phyloP scores from a whole-genome alignment of 2,113 vertebrate species.

The Sphaerodactylus townsendi region DNA sequence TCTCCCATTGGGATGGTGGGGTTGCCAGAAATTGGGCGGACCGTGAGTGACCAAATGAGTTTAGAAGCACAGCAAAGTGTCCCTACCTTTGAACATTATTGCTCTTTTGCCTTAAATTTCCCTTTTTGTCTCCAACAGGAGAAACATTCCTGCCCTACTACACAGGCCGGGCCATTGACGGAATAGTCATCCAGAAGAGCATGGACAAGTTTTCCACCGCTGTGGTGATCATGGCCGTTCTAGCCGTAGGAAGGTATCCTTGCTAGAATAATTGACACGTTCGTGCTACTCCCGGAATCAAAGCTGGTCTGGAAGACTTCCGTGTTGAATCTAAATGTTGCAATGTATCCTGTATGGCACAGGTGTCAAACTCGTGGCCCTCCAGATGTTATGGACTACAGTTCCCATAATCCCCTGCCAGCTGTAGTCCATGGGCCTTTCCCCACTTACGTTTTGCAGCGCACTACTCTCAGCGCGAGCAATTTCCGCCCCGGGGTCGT shows the following conservation, averaged over 20 bases:
- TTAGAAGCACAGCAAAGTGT: neutral
- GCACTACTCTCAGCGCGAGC: too few species aligned
- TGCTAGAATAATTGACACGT: neutral
- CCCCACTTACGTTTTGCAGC: too few species aligned
- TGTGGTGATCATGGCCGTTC: slow-evolving; percentile 73
- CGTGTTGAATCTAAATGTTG: neutral
- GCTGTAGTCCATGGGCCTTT: too few species aligned
- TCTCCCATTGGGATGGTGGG: neutral
- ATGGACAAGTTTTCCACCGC: slow-evolving; percentile 86
- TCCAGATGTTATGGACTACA: too few species aligned
- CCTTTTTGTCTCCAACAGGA: slow-evolving; percentile 68
- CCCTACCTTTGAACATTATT: neutral
- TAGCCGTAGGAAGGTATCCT: slow-evolving; percentile 87
- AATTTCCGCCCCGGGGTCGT: too few species aligned
- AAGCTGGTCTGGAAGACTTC: neutral
- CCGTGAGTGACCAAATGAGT: neutral
- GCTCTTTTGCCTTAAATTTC: neutral
- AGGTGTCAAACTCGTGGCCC: too few species aligned
- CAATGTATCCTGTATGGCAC: neutral
- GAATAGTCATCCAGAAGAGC: slow-evolving; percentile 89
- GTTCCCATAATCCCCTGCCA: too few species aligned
- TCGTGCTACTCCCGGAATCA: too few species aligned
- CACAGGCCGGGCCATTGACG: slow-evolving; percentile 88
- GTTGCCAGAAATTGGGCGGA: neutral
- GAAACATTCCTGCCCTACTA: slow-evolving; percentile 92